phyloP scores from a whole-genome alignment of 1,140 invertebrate genomes.

The Drosophila pseudoananassae region DNA sequence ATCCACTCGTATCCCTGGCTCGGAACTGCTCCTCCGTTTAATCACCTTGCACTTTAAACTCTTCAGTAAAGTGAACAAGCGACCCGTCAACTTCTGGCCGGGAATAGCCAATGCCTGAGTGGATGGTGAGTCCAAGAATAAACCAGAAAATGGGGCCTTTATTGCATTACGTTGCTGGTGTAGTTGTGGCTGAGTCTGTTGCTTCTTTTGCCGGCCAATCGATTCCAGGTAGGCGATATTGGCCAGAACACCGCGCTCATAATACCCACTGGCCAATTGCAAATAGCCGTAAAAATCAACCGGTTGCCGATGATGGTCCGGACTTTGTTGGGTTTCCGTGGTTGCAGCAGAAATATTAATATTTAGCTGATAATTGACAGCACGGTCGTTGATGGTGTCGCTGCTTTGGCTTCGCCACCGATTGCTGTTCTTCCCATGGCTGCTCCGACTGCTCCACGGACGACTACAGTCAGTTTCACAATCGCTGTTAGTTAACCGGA shows the following conservation, averaged over 20 bases:
- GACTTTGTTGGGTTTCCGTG: background rate
- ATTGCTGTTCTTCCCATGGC: conserved; percentile 10
- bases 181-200: conserved; percentile 17
- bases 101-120: background rate
- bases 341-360: conserved; percentile 44
- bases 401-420: conserved; percentile 32
- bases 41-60: conserved; percentile 31
- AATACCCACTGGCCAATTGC: conserved; percentile 76
- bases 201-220: conserved; percentile 56
- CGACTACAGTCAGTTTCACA: background rate
- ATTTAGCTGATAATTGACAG: conserved; percentile 61
- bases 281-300: conserved; percentile 64
- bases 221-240: conserved; percentile 78
- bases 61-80: conserved; percentile 47
- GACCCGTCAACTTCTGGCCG: conserved; percentile 6
- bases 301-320: conserved; percentile 10
- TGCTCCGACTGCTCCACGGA: conserved; percentile 1
- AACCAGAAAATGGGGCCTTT: conserved; percentile 18
- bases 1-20: conserved; percentile 17
- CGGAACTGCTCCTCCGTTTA: background rate
- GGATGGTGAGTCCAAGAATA: conserved; percentile 21
- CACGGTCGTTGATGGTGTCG: conserved; percentile 5
- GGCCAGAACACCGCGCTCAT: conserved; percentile 66
- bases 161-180: conserved; percentile 34
- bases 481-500: background rate